phyloP scores from a whole-genome alignment of 2,113 vertebrate species.

The Seriola aureovittata region DNA sequence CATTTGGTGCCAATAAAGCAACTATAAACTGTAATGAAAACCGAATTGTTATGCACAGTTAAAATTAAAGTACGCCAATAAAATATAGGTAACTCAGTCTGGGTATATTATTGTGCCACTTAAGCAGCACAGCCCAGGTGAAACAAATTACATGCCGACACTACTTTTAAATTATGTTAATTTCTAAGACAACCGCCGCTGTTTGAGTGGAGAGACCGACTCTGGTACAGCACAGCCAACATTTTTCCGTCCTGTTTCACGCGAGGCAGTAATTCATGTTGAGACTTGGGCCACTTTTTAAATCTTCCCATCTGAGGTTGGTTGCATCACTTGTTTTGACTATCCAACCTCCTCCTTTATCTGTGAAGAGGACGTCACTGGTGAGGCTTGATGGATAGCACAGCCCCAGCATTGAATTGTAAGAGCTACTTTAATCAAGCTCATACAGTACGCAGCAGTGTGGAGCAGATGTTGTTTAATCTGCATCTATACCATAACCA shows the following conservation, averaged over 20 bases:
- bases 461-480: slow-evolving; percentile 78
- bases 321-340: slow-evolving; percentile 76
- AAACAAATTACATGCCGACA: slow-evolving; percentile 67
- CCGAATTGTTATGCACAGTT: slow-evolving; percentile 25
- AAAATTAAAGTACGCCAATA: slow-evolving; percentile 19
- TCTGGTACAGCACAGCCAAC: neutral
- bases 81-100: slow-evolving; percentile 12
- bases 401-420: slow-evolving; percentile 34
- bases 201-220: slow-evolving; percentile 19
- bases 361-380: slow-evolving; percentile 1
- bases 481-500: slow-evolving; percentile 42
- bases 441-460: slow-evolving; percentile 12
- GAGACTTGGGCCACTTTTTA: slow-evolving; percentile 63
- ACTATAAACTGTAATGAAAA: slow-evolving; percentile 45
- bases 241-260: slow-evolving; percentile 26
- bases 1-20: slow-evolving; percentile 8
- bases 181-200: slow-evolving; percentile 28
- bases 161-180: slow-evolving; percentile 37
- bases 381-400: neutral
- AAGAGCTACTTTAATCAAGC: slow-evolving; percentile 53
- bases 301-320: slow-evolving; percentile 63
- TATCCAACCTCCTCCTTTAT: slow-evolving; percentile 41
- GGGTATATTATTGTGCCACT: slow-evolving; percentile 39
- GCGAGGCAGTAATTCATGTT: slow-evolving; percentile 49
- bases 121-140: slow-evolving; percentile 35